Evolutionary conservation across 1,140 invertebrate genomes (phyloP), one percentile per base, ranked within the genome.

Genomic region (Psilanteris sp.): DNA sequence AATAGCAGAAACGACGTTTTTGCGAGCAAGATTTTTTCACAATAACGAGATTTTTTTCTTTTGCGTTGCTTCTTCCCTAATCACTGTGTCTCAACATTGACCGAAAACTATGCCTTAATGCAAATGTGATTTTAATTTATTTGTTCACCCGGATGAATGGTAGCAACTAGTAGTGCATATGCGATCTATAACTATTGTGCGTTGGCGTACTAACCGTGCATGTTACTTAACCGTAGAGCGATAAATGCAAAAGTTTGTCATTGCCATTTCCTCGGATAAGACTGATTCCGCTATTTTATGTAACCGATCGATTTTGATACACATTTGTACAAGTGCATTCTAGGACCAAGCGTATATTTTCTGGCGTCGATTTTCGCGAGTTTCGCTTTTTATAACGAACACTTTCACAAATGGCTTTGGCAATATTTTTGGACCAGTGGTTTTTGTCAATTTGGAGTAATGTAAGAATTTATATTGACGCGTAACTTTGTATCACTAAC

Each of bases 91-190:
- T n/a, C n/a, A n/a, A n/a, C n/a, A n/a, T n/a, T n/a, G n/a, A 9
- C 41, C 39, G 8, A 62, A 34, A 16, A 54, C 16, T 37, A 66
- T 55, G 50, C 61, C 71, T 74, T 68, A 68, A 75, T n/a, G 64
- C 36, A 61, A 62, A 68, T 75, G 72, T 68, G 62, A 68, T 64
- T 39, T 32, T 50, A 43, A 43, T 57, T 57, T 68, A 36, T 75
- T 16, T 59, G 59, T 73, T 64, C 18, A 29, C 36, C 46, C 32
- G 31, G 39, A 8, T 39, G 46, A 62, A 41, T 74, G 48, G 62
- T 68, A 48, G 34, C n/a, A 50, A 50, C 27, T 48, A 55, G 34
- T 67, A 44, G 54, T 26, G 24, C 62, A 55, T 61, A n/a, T 39
- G 26, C 37, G 37, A 57, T 57, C 41, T 64, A 75, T n/a, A n/a